These are phyloP conservation scores for Troides helena DNA, from an alignment of 2,888 invertebrate genomes.

Conservation along the genomic window DNA sequence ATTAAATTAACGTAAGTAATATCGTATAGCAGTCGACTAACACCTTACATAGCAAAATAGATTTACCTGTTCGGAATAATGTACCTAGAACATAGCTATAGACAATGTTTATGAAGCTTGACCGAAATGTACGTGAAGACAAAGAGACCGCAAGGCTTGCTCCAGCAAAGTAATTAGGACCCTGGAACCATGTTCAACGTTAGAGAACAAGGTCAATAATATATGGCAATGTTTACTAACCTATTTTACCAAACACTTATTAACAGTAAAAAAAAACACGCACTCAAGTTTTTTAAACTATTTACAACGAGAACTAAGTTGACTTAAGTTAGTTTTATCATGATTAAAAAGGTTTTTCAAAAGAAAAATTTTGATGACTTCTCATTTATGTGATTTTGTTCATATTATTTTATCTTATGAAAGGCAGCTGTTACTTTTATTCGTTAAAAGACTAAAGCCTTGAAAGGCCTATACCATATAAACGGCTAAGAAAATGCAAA, in stretches of 20 bases:
- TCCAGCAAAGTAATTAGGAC: constrained; percentile 18
- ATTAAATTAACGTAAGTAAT: neutral
- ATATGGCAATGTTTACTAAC: neutral
- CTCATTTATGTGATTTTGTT: too few relatives aligned
- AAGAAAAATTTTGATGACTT: too few relatives aligned
- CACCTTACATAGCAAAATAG: neutral
- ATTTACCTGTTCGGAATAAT: neutral
- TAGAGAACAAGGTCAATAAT: neutral
- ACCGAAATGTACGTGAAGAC: constrained; percentile 2
- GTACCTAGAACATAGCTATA: neutral
- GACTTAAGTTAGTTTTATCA: too few relatives aligned
- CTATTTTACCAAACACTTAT: neutral
- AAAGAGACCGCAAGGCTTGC: constrained; percentile 25
- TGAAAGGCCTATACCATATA: too few relatives aligned
- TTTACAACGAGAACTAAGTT: too few relatives aligned
- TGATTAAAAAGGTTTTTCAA: too few relatives aligned
- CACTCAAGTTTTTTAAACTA: too few relatives aligned
- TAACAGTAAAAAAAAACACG: too few relatives aligned
- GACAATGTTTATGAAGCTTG: constrained; percentile 17
- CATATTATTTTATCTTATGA: too few relatives aligned
- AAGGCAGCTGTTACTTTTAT: too few relatives aligned
- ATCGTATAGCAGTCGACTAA: neutral
- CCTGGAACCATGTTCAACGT: constrained; percentile 14
- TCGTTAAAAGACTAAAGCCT: too few relatives aligned
- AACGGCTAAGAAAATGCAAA: too few relatives aligned